These are phyloP conservation scores for Sebastes hubbsi DNA, from an alignment of 2,797 vertebrate genomes.

Conservation along the genomic window DNA sequence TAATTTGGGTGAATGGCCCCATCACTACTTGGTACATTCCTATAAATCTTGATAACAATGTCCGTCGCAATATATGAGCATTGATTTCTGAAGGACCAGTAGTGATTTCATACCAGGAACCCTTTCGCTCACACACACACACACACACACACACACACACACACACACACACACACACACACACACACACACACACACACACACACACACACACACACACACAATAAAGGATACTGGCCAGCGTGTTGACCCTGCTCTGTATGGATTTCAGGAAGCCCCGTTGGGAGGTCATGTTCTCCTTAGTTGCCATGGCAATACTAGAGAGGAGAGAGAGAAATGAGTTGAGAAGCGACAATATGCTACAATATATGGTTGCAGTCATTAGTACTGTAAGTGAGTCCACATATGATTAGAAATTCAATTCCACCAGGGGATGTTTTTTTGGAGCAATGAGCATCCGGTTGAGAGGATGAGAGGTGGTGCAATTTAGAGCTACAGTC, in stretches of 20 bases:
- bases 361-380: background rate
- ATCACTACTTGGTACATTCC: background rate
- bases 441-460: background rate
- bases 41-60: background rate
- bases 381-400: background rate
- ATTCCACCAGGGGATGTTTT: background rate
- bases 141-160: background rate
- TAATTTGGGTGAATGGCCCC: background rate
- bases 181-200: background rate
- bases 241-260: conserved; percentile 97
- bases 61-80: background rate
- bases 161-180: background rate
- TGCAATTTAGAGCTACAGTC: background rate
- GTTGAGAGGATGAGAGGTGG: background rate
- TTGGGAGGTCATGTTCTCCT: conserved; percentile 99
- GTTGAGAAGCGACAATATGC: background rate
- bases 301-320: conserved; percentile 99
- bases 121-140: background rate
- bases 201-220: background rate
- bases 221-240: conserved; percentile 95
- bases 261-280: conserved; percentile 95
- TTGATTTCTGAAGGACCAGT: background rate
- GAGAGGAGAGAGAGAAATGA: conserved; percentile 30
- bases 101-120: background rate
- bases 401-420: background rate